A percentile compares a stretch with the other conserved stretches of the same genome.
phyloP scores from a whole-genome alignment of 1,140 invertebrate species.

The Drosophila nigromelanica region DNA sequence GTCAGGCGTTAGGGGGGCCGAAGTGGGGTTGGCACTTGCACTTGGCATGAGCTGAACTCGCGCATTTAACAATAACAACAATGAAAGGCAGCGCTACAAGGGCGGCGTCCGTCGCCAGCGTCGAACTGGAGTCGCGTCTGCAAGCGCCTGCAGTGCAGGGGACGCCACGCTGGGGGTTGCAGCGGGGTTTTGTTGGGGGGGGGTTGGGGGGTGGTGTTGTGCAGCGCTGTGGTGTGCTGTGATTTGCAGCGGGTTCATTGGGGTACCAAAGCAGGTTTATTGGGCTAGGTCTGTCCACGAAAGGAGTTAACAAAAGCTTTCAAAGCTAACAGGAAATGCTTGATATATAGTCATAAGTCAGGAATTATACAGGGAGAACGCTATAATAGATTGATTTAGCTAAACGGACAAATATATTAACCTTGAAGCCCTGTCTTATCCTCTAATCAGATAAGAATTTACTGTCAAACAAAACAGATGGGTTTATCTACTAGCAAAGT shows the following conservation, averaged over 20 bases:
- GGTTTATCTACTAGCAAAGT: background rate
- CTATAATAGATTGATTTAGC: background rate
- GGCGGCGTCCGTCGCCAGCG: constrained; percentile 54
- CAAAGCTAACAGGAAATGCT: constrained; percentile 10
- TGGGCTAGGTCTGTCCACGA: constrained; percentile 28
- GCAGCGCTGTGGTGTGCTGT: constrained; percentile 13
- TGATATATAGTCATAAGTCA: background rate
- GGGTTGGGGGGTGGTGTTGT: constrained; percentile 2
- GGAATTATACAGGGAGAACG: background rate
- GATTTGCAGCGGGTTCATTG: constrained; percentile 15
- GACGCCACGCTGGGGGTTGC: constrained; percentile 7
- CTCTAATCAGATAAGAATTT: constrained; percentile 3
- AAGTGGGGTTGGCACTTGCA: too few species aligned
- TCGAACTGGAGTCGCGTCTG: too few species aligned
- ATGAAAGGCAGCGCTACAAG: constrained; percentile 58
- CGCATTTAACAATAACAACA: constrained; percentile 55
- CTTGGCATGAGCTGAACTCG: constrained; percentile 67
- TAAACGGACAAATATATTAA: too few species aligned
- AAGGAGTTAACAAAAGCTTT: background rate
- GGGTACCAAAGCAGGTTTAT: constrained; percentile 5
- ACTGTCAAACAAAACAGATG: background rate
- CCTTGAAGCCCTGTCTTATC: background rate
- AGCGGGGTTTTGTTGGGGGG: background rate
- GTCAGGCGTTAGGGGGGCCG: too few species aligned
- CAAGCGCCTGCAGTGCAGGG: constrained; percentile 4